Evolutionary conservation across 2,888 invertebrate species (phyloP).

Genomic region (Harpalus rufipes): DNA sequence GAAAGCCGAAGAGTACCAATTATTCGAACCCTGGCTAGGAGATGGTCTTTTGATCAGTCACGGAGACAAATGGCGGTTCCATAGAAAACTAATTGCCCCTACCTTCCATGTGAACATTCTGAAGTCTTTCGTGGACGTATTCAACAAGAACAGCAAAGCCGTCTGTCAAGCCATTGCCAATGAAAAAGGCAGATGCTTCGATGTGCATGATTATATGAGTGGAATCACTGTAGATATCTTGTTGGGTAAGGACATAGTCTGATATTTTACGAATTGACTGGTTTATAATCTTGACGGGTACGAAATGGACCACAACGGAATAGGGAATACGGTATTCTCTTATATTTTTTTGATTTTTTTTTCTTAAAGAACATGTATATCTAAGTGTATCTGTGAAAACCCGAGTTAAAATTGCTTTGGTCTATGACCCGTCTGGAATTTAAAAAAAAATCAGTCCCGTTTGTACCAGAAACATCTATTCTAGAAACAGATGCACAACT

Average conservation of each 20-base stretch:
- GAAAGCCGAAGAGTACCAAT: slow-evolving; percentile 57
- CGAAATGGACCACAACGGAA: too few species aligned
- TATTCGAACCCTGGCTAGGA: slow-evolving; percentile 61
- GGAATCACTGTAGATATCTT: slow-evolving; percentile 78
- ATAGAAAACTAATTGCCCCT: slow-evolving; percentile 79
- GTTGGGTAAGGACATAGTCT: slow-evolving; percentile 71
- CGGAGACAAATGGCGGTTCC: slow-evolving; percentile 78
- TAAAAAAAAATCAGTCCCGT: too few species aligned
- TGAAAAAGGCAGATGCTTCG: slow-evolving; percentile 76
- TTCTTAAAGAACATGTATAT: too few species aligned
- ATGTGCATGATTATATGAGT: slow-evolving; percentile 79
- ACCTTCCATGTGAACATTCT: slow-evolving; percentile 78
- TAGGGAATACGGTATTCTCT: too few species aligned
- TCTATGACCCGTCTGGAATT: too few species aligned
- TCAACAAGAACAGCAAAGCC: slow-evolving; percentile 77
- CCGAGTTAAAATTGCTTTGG: too few species aligned
- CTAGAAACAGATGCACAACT: too few species aligned
- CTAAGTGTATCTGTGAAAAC: too few species aligned
- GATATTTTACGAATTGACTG: background rate
- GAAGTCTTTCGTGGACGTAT: slow-evolving; percentile 79
- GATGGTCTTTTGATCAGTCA: slow-evolving; percentile 55
- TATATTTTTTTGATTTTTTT: too few species aligned
- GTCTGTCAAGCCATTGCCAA: slow-evolving; percentile 75
- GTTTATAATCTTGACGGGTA: too few species aligned
- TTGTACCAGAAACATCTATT: too few species aligned